Conservation (phyloP, 2,888 invertebrate genomes). For the Tetragonula carbonaria region DNA sequence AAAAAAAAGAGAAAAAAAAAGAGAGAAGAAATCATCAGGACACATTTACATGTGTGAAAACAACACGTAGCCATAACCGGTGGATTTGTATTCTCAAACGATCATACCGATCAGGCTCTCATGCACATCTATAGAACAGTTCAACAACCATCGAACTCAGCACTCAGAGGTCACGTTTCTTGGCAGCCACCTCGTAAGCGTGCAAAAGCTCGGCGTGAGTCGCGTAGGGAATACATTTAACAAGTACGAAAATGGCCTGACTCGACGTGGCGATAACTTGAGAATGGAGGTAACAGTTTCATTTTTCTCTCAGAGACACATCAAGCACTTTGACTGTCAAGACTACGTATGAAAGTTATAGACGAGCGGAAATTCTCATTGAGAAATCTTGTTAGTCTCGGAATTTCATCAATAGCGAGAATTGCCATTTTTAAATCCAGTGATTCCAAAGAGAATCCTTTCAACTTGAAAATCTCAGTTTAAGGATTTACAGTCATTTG, state of each 20-base stretch:
- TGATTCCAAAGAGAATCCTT: too few relatives aligned
- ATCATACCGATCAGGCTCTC: conserved; percentile 49
- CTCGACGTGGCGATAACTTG: neutral
- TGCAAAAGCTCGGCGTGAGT: conserved; percentile 77
- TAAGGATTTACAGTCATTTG: too few relatives aligned
- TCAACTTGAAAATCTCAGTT: too few relatives aligned
- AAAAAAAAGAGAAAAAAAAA: too few relatives aligned
- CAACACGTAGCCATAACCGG: neutral
- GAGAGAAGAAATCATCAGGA: neutral
- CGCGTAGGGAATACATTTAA: conserved; percentile 37
- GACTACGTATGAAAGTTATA: too few relatives aligned
- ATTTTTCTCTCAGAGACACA: too few relatives aligned
- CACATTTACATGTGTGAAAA: neutral
- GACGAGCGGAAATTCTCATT: too few relatives aligned
- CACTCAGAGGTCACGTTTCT: conserved; percentile 59
- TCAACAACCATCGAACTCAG: conserved; percentile 58
- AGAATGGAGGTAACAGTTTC: neutral
- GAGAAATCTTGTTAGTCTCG: too few relatives aligned
- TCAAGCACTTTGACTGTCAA: too few relatives aligned
- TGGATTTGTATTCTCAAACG: conserved; percentile 25
- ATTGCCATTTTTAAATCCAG: too few relatives aligned
- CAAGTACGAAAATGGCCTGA: conserved; percentile 3
- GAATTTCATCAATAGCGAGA: too few relatives aligned
- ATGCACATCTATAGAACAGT: conserved; percentile 63
- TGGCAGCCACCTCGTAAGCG: conserved; percentile 75